These are phyloP conservation scores for Drosophila bifasciata DNA, from an alignment of 1,140 invertebrate species.

Conservation along the genomic window DNA sequence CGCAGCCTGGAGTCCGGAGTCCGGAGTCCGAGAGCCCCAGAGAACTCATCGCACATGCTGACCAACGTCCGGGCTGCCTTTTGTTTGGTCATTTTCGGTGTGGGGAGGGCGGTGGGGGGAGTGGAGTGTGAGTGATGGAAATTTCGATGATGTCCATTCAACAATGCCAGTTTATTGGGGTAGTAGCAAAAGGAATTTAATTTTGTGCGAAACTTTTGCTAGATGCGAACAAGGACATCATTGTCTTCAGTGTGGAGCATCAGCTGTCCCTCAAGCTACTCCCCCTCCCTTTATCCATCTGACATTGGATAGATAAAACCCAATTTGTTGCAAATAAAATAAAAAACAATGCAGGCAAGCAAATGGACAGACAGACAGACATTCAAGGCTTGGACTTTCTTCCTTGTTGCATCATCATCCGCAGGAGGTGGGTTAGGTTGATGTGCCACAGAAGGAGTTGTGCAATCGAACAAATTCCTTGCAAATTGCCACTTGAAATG, in stretches of 20 bases:
- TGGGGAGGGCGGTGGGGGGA: no score
- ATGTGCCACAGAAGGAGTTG: slow-evolving; percentile 8
- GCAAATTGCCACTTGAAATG: slow-evolving; percentile 60
- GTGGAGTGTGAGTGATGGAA: slow-evolving; percentile 34
- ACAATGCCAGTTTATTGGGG: slow-evolving; percentile 45
- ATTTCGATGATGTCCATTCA: slow-evolving; percentile 47
- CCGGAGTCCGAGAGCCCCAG: neutral
- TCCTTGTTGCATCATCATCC: slow-evolving; percentile 19
- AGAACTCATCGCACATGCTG: slow-evolving; percentile 16
- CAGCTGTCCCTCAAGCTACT: slow-evolving; percentile 31
- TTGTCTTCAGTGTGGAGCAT: slow-evolving; percentile 42
- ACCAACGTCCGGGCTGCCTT: slow-evolving; percentile 11
- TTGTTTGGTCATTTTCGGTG: slow-evolving; percentile 25
- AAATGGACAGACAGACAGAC: slow-evolving; percentile 8
- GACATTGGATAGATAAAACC: slow-evolving; percentile 51
- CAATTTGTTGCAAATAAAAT: slow-evolving; percentile 73
- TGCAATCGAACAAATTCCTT: slow-evolving; percentile 61
- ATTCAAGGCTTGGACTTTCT: neutral
- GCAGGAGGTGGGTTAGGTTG: slow-evolving; percentile 11
- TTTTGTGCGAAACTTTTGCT: slow-evolving; percentile 60
- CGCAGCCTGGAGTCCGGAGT: slow-evolving; percentile 8
- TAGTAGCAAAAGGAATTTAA: slow-evolving; percentile 62
- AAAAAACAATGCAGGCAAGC: slow-evolving; percentile 50
- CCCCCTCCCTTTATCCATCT: slow-evolving; percentile 2
- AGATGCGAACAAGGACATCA: slow-evolving; percentile 23